phyloP scores from a whole-genome alignment of 2,888 invertebrate genomes.

The Anticlea derivata region DNA sequence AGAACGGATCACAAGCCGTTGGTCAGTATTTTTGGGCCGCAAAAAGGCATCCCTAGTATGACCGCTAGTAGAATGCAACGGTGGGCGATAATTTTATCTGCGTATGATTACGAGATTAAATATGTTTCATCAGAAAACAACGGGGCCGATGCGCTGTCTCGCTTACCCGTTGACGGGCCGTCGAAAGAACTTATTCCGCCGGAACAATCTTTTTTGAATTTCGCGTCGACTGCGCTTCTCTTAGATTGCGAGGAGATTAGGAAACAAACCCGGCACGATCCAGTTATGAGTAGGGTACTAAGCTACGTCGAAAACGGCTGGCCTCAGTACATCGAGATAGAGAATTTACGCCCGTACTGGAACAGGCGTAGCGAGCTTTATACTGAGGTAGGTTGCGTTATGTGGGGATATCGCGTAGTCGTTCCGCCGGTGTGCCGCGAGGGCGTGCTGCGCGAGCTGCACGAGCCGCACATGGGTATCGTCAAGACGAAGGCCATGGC shows the following conservation, averaged over 20 bases:
- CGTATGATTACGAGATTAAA: too few relatives aligned
- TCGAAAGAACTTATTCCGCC: neutral
- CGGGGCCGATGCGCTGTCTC: neutral
- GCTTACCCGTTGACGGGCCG: too few relatives aligned
- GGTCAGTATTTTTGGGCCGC: neutral
- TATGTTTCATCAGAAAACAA: too few relatives aligned
- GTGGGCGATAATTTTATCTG: too few relatives aligned
- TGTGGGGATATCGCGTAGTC: slow-evolving; percentile 18
- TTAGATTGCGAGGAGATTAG: slow-evolving; percentile 20
- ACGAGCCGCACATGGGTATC: slow-evolving; percentile 27
- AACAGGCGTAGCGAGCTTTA: too few relatives aligned
- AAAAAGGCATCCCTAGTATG: neutral
- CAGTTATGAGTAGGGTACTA: too few relatives aligned
- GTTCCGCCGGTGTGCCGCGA: neutral
- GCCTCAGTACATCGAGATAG: too few relatives aligned
- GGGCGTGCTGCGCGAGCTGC: slow-evolving; percentile 11
- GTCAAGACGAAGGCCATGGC: slow-evolving; percentile 26
- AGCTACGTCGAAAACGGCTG: too few relatives aligned
- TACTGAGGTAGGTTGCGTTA: slow-evolving; percentile 24
- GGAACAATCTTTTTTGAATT: slow-evolving; percentile 27
- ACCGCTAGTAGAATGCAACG: neutral
- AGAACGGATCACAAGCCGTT: neutral
- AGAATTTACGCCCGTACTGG: too few relatives aligned
- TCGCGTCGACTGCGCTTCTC: slow-evolving; percentile 18
- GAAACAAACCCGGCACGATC: too few relatives aligned